Evolutionary conservation across 1,140 invertebrate genomes (phyloP).

Genomic region (Meteorus sp.): DNA sequence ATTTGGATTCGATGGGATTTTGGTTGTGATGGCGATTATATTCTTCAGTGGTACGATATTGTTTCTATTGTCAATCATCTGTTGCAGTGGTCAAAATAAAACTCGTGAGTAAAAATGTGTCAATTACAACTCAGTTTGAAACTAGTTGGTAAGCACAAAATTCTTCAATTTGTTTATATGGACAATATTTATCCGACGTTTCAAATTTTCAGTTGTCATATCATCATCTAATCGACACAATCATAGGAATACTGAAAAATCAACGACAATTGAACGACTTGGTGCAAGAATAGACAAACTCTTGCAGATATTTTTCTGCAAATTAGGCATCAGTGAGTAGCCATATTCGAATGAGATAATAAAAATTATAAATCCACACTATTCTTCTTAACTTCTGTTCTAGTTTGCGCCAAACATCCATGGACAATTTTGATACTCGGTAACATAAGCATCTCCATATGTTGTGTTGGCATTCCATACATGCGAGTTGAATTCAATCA

Average conservation of each 20-base stretch:
- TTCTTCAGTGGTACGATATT: conserved; percentile 70
- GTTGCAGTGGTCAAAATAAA: conserved; percentile 51
- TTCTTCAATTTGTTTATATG: not conserved
- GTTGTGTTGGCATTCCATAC: conserved; percentile 69
- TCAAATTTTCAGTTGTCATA: conserved; percentile 49
- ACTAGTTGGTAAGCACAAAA: conserved; percentile 47
- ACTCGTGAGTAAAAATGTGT: not conserved
- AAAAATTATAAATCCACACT: not conserved
- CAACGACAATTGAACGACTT: conserved; percentile 73
- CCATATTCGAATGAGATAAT: not conserved
- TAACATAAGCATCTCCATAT: conserved; percentile 60
- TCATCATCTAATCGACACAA: conserved; percentile 52
- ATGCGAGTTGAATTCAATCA: conserved; percentile 87
- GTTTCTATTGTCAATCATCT: conserved; percentile 67
- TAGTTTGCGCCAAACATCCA: conserved; percentile 78
- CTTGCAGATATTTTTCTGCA: conserved; percentile 76
- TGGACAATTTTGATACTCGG: conserved; percentile 76
- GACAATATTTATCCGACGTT: not conserved
- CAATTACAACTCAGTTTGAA: too few relatives aligned
- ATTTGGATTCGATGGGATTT: conserved; percentile 72
- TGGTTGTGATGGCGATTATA: conserved; percentile 75
- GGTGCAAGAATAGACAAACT: conserved; percentile 76
- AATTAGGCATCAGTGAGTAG: conserved; percentile 70
- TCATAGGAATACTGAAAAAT: conserved; percentile 49
- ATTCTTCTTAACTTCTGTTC: conserved; percentile 18